Evolutionary conservation across 2,113 vertebrate species (phyloP).

Genomic region (Noturus placidus): DNA sequence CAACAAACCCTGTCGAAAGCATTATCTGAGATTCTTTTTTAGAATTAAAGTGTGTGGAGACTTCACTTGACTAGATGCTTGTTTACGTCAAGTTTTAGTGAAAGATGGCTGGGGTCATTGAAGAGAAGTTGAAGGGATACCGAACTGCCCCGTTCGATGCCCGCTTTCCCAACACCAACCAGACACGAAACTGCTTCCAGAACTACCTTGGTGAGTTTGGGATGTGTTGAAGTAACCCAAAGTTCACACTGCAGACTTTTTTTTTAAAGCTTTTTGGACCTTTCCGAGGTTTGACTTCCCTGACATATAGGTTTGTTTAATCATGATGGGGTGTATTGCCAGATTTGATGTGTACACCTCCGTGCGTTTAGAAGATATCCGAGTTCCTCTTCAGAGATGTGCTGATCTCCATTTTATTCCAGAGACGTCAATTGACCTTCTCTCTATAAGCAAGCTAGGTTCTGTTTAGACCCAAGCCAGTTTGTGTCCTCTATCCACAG

Average conservation of each 20-base stretch:
- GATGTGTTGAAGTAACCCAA: not conserved
- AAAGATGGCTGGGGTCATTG: slow-evolving; percentile 69
- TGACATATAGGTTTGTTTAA: not conserved
- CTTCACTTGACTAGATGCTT: not conserved
- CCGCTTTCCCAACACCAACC: slow-evolving; percentile 81
- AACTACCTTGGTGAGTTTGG: slow-evolving; percentile 76
- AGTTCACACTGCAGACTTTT: not conserved
- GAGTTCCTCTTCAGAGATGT: not conserved
- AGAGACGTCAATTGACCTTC: not conserved
- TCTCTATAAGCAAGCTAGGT: not conserved
- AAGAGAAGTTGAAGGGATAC: slow-evolving; percentile 73
- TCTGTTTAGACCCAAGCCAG: not conserved
- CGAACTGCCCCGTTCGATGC: slow-evolving; percentile 80
- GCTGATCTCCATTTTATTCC: not conserved
- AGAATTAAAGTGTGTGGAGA: not conserved
- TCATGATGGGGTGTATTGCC: not conserved
- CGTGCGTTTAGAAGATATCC: not conserved
- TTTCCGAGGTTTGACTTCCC: not conserved
- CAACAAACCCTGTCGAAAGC: not conserved
- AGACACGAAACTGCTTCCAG: slow-evolving; percentile 81
- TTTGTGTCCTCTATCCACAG: not conserved
- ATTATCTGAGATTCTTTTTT: not conserved
- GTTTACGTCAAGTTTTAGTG: not conserved
- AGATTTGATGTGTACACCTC: not conserved
- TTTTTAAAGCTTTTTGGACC: not conserved